A percentile compares a stretch with the other conserved stretches of the same genome.
phyloP scores from a whole-genome alignment of 2,797 vertebrate genomes.

The Ceryle rudis region DNA sequence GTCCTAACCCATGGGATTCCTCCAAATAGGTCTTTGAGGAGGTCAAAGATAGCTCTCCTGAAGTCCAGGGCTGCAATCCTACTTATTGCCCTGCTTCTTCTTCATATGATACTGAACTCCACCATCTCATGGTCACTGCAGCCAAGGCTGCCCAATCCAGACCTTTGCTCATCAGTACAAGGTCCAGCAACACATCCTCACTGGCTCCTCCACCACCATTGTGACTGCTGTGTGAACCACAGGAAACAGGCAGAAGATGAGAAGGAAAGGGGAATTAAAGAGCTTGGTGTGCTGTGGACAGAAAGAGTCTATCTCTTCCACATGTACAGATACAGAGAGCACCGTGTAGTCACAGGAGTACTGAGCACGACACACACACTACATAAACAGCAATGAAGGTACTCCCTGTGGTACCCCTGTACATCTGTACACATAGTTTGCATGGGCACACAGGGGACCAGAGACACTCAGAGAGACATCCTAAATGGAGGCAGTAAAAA shows the following conservation, averaged over 20 bases:
- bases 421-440: neutral
- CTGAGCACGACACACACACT: fast-evolving
- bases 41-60: too few species aligned
- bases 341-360: neutral
- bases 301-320: neutral
- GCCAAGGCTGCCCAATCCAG: neutral
- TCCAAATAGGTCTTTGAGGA: too few species aligned
- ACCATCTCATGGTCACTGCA: neutral
- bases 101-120: too few species aligned
- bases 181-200: neutral
- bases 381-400: fast-evolving
- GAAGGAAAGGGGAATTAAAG: neutral
- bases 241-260: neutral
- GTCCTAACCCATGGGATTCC: too few species aligned
- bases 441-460: neutral
- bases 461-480: neutral
- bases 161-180: neutral
- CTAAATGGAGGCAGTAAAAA: neutral
- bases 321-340: neutral
- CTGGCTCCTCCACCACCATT: neutral
- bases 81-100: too few species aligned
- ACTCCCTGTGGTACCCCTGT: neutral
- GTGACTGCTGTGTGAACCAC: neutral
- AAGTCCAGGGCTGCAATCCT: too few species aligned
- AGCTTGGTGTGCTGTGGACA: neutral